phyloP scores from a whole-genome alignment of 1,140 invertebrate species.

The Dendrolimus kikuchii region DNA sequence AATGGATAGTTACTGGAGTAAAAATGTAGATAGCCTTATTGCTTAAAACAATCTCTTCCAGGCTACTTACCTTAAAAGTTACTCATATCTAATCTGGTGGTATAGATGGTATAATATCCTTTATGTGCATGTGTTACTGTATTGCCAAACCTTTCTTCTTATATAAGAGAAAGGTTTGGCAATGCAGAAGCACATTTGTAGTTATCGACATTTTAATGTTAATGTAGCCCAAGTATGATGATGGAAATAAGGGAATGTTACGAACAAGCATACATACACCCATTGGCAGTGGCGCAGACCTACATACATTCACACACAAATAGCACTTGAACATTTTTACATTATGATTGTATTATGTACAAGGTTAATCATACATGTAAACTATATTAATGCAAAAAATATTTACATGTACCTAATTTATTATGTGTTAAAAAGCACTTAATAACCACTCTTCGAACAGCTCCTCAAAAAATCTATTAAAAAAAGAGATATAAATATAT shows the following conservation, averaged over 20 bases:
- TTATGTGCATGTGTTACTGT: no score
- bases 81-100: no score
- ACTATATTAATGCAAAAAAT: slow-evolving; percentile 62
- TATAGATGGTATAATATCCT: no score
- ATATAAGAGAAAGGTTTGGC: no score
- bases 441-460: slow-evolving; percentile 35
- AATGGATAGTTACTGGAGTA: no score
- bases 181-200: no score
- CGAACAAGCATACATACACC: slow-evolving; percentile 40
- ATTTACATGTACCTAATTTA: slow-evolving; percentile 58
- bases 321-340: slow-evolving; percentile 59
- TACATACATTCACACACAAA: slow-evolving; percentile 60
- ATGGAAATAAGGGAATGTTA: neutral
- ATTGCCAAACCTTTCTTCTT: no score
- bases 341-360: slow-evolving; percentile 55
- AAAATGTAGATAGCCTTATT: no score
- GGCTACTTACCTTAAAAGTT: no score
- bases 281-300: slow-evolving; percentile 49
- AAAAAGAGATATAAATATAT: slow-evolving; percentile 10
- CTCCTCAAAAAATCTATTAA: slow-evolving; percentile 5
- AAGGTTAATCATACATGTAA: slow-evolving; percentile 50
- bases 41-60: no score
- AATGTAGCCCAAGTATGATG: neutral
- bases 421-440: slow-evolving; percentile 58
- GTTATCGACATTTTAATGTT: no score